phyloP scores from a whole-genome alignment of 2,113 vertebrate species.

The Columbina picui region DNA sequence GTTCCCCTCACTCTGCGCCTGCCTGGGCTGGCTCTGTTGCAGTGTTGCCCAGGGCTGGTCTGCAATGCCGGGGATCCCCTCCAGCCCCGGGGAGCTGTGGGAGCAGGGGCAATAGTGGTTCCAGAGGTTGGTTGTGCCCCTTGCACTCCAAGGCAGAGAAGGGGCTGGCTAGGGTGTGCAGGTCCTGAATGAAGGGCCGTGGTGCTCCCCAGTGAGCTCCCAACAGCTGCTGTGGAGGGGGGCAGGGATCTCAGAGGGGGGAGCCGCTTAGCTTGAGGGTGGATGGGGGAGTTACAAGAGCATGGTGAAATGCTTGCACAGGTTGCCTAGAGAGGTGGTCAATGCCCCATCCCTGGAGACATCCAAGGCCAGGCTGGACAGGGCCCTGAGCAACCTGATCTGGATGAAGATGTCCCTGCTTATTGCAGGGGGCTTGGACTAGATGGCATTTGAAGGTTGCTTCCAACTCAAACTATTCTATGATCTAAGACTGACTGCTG shows the following conservation, averaged over 20 bases:
- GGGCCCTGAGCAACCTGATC: no score
- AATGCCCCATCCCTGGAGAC: no score
- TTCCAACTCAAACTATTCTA: no score
- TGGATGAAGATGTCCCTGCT: no score
- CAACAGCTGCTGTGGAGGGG: fast-evolving
- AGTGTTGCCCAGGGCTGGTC: background rate
- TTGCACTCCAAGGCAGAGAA: fast-evolving
- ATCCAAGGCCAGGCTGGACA: no score
- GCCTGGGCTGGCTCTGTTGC: background rate
- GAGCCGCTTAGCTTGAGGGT: background rate
- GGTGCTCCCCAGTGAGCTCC: background rate
- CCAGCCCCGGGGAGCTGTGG: constrained; percentile 25
- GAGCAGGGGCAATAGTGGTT: constrained; percentile 67
- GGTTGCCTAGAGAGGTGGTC: no score
- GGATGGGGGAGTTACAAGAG: background rate
- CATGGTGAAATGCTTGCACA: no score
- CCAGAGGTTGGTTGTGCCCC: background rate
- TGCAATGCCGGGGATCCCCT: background rate
- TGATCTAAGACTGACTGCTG: background rate
- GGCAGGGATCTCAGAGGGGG: fast-evolving
- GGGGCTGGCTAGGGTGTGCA: fast-evolving
- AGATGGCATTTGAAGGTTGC: no score
- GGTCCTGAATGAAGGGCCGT: fast-evolving
- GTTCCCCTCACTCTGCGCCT: fast-evolving
- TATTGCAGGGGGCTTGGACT: no score